Conservation (phyloP, 2,888 invertebrate species). For the Pilophorus perplexus region DNA sequence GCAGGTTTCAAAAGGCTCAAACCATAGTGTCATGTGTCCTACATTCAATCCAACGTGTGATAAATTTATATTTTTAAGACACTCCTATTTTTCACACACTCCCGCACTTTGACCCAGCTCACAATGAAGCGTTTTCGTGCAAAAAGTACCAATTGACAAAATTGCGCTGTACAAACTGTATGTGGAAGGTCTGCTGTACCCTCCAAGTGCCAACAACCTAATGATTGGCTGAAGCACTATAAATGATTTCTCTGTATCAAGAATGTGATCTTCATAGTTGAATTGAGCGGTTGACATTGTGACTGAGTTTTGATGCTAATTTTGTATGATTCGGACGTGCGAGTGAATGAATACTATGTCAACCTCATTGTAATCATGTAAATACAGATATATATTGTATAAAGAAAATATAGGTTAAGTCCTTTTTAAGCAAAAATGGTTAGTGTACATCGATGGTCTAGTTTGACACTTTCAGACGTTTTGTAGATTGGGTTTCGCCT, state of each 20-base stretch:
- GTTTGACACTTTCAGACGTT: constrained; percentile 7
- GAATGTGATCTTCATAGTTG: constrained; percentile 22
- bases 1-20: constrained; percentile 78
- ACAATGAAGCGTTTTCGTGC: too few relatives aligned
- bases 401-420: constrained; percentile 12
- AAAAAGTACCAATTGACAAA: too few relatives aligned
- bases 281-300: not conserved
- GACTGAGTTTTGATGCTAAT: constrained; percentile 17
- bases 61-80: constrained; percentile 33
- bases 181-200: too few relatives aligned
- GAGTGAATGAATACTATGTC: constrained; percentile 5
- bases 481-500: constrained; percentile 1
- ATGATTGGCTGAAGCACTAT: too few relatives aligned
- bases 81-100: not conserved
- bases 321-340: constrained; percentile 14
- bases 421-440: not conserved
- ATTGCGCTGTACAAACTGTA: too few relatives aligned
- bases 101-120: not conserved
- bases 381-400: constrained; percentile 31
- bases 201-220: too few relatives aligned
- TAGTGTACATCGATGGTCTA: constrained; percentile 17
- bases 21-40: constrained; percentile 56
- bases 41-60: constrained; percentile 45
- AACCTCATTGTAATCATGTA: constrained; percentile 21
- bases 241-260: constrained; percentile 20